Base-by-base conservation (phyloP, 2,113 vertebrate genomes). In the Platysteira castanea region DNA sequence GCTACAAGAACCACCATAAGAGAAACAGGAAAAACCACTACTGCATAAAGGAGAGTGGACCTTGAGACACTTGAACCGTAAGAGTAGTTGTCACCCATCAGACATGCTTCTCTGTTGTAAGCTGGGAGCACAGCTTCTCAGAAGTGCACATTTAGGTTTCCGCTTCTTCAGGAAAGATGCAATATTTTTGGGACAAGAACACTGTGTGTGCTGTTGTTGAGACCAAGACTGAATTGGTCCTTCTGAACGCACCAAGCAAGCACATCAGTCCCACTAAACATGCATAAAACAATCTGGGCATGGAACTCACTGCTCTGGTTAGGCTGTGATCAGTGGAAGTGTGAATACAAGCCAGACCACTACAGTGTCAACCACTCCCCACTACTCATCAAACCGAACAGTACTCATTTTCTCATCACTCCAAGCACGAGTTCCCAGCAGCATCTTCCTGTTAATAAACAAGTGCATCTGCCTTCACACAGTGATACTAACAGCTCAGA, bases 331-430 rank as follows among this genome's bases (percentile, higher is more conserved):
- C 54, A 11, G 0, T 21, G 50, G 44, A 49, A 65, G 15, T 2
- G 3, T 44, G 24, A 87, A 52, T 39, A 42, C 23, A 12, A 65
- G 50, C 37, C 63, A 57, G 65, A 44, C 4, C 26, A 19, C 26
- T 21, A 13, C 47, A 9, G 1, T 8, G 46, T 19, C 71, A 37
- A 2, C 26, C 17, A 4, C 44, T 50, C 47, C 49, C 26, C 46
- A 1, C 41, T 16, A 9, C 37, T 42, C 9, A 1, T 30, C 77
- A 78, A 63, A 71, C 11, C 44, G 70, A 70, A 60, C 16, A 35
- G 5, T 1, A 23, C 26, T 31, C 3, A 10, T 52, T 64, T 80
- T 76, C 47, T 71, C 60, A 27, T 26, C 0, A 0, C 44, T 60
- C 26, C 33, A 54, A 75, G 46, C 7, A 1, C 1, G 3, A 60